Percentiles rank a stretch among this genome's conserved stretches.
These are phyloP conservation scores for Pinctada fucata DNA, from an alignment of 2,888 invertebrate species.

Conservation along the genomic window DNA sequence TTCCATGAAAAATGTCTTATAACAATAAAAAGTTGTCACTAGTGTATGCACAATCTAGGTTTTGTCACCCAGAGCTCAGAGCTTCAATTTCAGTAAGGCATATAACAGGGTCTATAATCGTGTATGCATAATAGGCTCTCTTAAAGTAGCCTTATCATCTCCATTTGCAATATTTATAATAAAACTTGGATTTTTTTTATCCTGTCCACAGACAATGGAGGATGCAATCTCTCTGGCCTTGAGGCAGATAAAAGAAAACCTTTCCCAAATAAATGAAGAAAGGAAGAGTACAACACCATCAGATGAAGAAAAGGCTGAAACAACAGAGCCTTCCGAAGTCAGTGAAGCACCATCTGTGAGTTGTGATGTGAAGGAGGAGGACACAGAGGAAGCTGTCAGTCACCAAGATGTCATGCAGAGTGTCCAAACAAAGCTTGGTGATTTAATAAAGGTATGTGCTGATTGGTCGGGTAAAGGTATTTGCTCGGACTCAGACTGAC, in stretches of 20 bases:
- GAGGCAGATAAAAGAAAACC: neutral
- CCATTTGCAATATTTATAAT: no score
- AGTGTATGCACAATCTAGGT: no score
- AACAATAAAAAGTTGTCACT: no score
- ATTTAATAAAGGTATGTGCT: slow-evolving; percentile 55
- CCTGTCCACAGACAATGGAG: neutral
- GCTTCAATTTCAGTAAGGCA: no score
- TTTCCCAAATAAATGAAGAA: neutral
- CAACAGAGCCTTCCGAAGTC: neutral
- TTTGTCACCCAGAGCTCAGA: no score
- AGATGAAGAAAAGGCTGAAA: neutral
- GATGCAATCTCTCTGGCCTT: neutral
- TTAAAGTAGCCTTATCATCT: no score
- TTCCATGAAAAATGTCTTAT: no score
- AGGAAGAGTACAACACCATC: neutral
- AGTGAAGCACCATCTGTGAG: neutral
- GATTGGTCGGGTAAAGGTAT: no score
- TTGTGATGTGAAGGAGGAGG: neutral
- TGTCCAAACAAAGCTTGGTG: slow-evolving; percentile 55
- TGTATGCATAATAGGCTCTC: no score
- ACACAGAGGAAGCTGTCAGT: slow-evolving; percentile 38
- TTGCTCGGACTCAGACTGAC: no score
- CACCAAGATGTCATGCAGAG: slow-evolving; percentile 63
- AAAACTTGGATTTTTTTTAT: no score
- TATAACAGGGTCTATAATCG: no score